Evolutionary conservation across 2,797 vertebrate species (phyloP).

Genomic region (Ceyx erithaca): DNA sequence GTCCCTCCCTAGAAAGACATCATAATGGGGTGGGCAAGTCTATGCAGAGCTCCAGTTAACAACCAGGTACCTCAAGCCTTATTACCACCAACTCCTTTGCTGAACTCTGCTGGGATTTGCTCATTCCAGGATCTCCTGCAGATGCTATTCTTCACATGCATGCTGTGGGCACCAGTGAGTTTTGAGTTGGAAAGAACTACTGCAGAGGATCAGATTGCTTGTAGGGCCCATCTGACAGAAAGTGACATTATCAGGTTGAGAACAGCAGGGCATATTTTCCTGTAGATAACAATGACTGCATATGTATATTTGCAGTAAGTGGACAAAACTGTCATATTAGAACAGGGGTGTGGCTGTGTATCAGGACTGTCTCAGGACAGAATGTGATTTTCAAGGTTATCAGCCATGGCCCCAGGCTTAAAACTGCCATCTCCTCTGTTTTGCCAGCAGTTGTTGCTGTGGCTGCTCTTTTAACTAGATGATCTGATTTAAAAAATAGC

Average conservation of each 20-base stretch:
- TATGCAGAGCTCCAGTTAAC: neutral
- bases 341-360: neutral
- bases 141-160: accelerated
- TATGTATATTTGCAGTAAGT: neutral
- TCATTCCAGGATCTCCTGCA: neutral
- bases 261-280: neutral
- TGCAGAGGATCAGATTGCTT: neutral
- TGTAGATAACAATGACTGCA: neutral
- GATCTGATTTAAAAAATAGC: neutral
- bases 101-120: neutral
- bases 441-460: neutral
- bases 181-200: neutral
- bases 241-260: neutral
- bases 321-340: neutral
- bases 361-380: neutral
- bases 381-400: neutral
- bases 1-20: accelerated
- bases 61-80: neutral
- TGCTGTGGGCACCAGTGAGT: neutral
- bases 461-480: neutral
- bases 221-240: neutral
- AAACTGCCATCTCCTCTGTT: neutral
- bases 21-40: neutral
- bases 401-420: neutral
- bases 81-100: neutral